A percentile compares a stretch with the other conserved stretches of the same genome.
Conservation (phyloP, 2,888 invertebrate species). For the Adineta ricciae region DNA sequence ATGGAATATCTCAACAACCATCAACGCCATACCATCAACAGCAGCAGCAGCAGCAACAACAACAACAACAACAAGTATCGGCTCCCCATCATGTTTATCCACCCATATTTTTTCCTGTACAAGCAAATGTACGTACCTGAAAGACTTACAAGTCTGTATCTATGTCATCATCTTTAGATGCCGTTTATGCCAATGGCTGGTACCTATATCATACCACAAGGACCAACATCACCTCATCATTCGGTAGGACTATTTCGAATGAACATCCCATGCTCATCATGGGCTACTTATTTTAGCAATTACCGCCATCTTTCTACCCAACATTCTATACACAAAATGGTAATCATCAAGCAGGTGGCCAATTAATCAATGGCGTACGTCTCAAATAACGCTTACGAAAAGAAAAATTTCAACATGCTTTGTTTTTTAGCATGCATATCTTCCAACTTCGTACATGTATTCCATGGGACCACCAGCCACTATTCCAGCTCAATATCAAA, state of each 20-base stretch:
- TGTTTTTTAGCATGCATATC: background rate
- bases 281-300: background rate
- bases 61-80: background rate
- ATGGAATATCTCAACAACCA: background rate
- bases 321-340: background rate
- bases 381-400: background rate
- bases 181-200: background rate
- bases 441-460: background rate
- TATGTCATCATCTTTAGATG: background rate
- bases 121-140: background rate
- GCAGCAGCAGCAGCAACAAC: background rate
- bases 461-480: background rate
- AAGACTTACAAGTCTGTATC: background rate
- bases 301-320: background rate
- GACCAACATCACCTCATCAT: background rate
- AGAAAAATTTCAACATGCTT: background rate
- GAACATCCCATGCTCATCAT: background rate
- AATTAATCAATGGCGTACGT: background rate
- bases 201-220: background rate
- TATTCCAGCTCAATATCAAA: background rate
- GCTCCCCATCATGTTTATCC: background rate
- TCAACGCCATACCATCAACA: background rate
- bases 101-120: background rate
- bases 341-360: background rate
- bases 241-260: background rate